Conservation (phyloP, 2,113 vertebrate genomes). For the Crotalus tigris region DNA sequence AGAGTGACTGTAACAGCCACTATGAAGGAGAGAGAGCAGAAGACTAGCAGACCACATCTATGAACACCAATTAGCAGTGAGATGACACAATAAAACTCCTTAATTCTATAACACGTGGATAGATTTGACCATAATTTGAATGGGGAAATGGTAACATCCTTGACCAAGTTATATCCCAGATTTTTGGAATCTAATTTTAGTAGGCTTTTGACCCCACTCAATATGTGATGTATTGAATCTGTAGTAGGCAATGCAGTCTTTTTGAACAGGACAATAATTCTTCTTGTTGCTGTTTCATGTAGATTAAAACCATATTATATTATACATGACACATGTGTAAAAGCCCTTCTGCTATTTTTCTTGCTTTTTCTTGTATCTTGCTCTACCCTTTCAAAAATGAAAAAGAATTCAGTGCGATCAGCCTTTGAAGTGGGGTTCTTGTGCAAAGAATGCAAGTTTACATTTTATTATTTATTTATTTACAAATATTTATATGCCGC, state of each 20-base stretch:
- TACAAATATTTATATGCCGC: too few species aligned
- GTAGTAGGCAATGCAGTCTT: neutral
- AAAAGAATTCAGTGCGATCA: neutral
- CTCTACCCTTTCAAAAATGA: neutral
- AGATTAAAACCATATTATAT: neutral
- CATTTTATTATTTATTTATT: neutral
- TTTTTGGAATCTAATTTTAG: neutral
- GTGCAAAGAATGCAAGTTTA: neutral
- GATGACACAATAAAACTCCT: neutral
- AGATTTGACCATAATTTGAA: neutral
- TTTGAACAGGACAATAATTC: neutral
- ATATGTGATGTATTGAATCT: neutral
- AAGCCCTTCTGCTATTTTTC: neutral
- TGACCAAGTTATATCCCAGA: neutral
- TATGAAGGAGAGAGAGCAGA: too few species aligned
- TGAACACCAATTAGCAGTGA: neutral
- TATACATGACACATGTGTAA: neutral
- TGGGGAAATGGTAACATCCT: neutral
- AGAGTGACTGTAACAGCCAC: neutral
- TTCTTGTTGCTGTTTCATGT: neutral
- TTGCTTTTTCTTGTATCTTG: neutral
- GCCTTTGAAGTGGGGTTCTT: neutral
- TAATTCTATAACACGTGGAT: neutral
- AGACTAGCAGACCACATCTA: too few species aligned
- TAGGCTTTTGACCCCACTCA: neutral